Evolutionary conservation across 2,888 invertebrate genomes (phyloP), one percentile per base, ranked within the genome.

Genomic region (Eilema depressum): DNA sequence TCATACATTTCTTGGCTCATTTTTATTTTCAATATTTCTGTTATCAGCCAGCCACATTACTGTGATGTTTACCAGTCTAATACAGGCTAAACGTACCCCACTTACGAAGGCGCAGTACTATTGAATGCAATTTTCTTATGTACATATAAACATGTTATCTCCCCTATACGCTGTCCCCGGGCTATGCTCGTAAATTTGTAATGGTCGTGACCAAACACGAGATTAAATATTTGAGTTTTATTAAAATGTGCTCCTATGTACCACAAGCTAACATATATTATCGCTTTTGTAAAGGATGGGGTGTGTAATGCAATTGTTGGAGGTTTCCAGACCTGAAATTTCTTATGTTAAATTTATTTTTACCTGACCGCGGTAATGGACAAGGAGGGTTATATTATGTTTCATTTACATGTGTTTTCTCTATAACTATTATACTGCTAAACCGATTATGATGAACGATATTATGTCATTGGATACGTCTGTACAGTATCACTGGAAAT

Each of bases 161-260:
- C 83, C 81, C 83, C 82, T 79, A 63, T 66, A 56, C 72, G 37
- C 71, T 79, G 75, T 77, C 78, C 78, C 64, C 65, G 57, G 80
- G 83, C 65, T 67, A 64, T 62, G 73, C 76, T 80, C 83, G 75
- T 83, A 83, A 82, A 83, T 83, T 80, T 63, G 65, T 80, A 75
- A 83, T 80, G 76, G 74, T 73, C 73, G 76, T 83, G 79, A 76
- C 80, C 82, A 76, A 75, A 82, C 74, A 70, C 26, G 56, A 71
- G 71, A 73, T 77, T 80, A 75, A 82, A 82, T 82, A 82, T 82
- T 82, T 77, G 75, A 74, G 28, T 72, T 79, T 73, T 80, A 75
- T 77, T 77, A 77, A 77, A 81, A 73, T 76, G 62, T 68, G 62
- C 37, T 57, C 66, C 47, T 53, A 57, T 69, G 33, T 26, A 5